Evolutionary conservation across 2,888 invertebrate genomes (phyloP).

Genomic region (Mesoligia furuncula): DNA sequence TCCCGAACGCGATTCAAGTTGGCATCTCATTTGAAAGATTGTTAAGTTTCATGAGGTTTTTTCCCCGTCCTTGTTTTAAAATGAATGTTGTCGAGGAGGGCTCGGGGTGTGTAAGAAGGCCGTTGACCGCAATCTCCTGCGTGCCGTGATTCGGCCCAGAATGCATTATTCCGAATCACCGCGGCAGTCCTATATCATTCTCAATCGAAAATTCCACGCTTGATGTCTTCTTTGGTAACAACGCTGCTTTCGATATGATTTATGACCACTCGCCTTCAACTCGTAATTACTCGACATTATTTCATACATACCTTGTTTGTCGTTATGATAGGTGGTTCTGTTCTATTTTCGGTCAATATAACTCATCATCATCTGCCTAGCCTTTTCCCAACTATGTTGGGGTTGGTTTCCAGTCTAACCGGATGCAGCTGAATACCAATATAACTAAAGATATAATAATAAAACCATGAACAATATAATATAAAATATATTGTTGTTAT

Average conservation of each 20-base stretch:
- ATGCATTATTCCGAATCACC: constrained; percentile 84
- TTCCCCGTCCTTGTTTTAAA: constrained; percentile 79
- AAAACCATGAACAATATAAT: background rate
- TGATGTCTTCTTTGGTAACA: constrained; percentile 85
- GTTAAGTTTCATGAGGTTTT: constrained; percentile 74
- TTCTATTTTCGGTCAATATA: constrained; percentile 27
- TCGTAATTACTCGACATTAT: constrained; percentile 77
- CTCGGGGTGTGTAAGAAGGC: constrained; percentile 79
- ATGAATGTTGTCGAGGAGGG: constrained; percentile 69
- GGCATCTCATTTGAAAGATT: constrained; percentile 76
- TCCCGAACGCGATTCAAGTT: constrained; percentile 63
- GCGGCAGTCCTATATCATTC: constrained; percentile 83
- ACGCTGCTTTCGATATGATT: constrained; percentile 86
- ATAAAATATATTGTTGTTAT: background rate
- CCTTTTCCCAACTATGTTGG: too few species aligned
- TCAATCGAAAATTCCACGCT: constrained; percentile 86
- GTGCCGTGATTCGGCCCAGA: constrained; percentile 83
- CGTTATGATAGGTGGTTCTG: constrained; percentile 44
- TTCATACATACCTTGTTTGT: constrained; percentile 61
- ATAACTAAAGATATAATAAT: background rate
- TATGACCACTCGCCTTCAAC: constrained; percentile 74
- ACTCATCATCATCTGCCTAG: background rate
- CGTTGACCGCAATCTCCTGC: constrained; percentile 83
- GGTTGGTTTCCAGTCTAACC: too few species aligned
- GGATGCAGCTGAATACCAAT: background rate